Conservation (phyloP, 2,113 vertebrate genomes). For the Cichladusa arquata region DNA sequence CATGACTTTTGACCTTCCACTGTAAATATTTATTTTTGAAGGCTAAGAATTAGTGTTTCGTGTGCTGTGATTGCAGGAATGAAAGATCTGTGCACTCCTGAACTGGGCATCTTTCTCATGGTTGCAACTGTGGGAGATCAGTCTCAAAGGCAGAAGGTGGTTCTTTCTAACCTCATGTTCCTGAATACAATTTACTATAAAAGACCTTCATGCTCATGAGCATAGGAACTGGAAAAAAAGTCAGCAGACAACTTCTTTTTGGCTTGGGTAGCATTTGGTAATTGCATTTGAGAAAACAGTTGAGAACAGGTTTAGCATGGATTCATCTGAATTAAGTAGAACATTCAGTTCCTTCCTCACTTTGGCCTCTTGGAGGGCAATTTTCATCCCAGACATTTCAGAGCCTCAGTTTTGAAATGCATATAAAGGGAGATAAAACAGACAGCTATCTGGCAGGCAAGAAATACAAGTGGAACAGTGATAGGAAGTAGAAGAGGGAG, state of each 20-base stretch:
- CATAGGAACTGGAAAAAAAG: background rate
- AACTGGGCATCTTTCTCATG: background rate
- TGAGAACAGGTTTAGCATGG: background rate
- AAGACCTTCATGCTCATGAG: background rate
- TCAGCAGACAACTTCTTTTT: background rate
- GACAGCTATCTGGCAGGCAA: background rate
- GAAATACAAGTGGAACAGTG: background rate
- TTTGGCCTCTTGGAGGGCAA: background rate
- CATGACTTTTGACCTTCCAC: background rate
- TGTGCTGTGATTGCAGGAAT: background rate
- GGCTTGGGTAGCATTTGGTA: background rate
- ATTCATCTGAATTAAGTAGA: background rate
- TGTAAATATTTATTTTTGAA: background rate
- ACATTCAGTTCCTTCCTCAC: background rate
- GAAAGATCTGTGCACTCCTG: background rate
- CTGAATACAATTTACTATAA: background rate
- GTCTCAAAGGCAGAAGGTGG: background rate
- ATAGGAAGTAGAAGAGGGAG: background rate
- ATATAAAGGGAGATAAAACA: background rate
- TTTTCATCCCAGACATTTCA: conserved; percentile 7
- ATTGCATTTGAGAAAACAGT: background rate
- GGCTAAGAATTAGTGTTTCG: background rate
- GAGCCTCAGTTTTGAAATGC: background rate
- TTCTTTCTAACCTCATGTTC: background rate
- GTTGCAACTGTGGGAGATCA: background rate